Conservation (phyloP, 2,113 vertebrate genomes). For the Collichthys lucidus region DNA sequence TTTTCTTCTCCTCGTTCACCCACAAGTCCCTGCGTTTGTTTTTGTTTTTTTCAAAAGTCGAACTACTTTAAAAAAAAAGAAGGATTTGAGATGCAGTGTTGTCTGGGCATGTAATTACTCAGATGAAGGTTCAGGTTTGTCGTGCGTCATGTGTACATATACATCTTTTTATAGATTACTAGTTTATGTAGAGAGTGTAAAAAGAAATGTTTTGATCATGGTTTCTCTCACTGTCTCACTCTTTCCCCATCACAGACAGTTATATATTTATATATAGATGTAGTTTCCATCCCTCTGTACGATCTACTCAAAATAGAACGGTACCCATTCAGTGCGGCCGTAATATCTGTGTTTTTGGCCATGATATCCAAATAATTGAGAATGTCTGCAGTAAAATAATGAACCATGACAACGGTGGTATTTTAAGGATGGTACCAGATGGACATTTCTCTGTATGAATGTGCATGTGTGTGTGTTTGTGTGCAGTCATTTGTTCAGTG, state of each 20-base stretch:
- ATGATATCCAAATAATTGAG: conserved; percentile 34
- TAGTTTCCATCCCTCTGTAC: neutral
- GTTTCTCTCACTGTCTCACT: neutral
- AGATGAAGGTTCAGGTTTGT: neutral
- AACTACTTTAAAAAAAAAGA: neutral
- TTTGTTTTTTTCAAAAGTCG: neutral
- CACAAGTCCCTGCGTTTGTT: neutral
- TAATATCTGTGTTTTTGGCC: neutral
- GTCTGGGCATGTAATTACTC: neutral
- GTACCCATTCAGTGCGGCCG: neutral
- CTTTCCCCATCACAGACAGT: neutral
- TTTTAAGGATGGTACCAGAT: conserved; percentile 42
- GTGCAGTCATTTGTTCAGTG: conserved; percentile 2
- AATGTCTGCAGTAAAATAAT: conserved; percentile 31
- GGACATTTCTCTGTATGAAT: neutral
- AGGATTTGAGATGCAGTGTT: neutral
- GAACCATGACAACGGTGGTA: conserved; percentile 10
- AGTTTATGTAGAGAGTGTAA: neutral
- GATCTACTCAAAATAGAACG: neutral
- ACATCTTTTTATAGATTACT: too few species aligned
- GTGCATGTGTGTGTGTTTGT: conserved; percentile 9
- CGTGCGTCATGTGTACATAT: too few species aligned
- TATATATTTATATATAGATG: too few species aligned
- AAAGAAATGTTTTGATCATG: neutral
- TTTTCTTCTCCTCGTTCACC: neutral